Evolutionary conservation across 2,888 invertebrate genomes (phyloP).

Genomic region (Thalpophila matura): DNA sequence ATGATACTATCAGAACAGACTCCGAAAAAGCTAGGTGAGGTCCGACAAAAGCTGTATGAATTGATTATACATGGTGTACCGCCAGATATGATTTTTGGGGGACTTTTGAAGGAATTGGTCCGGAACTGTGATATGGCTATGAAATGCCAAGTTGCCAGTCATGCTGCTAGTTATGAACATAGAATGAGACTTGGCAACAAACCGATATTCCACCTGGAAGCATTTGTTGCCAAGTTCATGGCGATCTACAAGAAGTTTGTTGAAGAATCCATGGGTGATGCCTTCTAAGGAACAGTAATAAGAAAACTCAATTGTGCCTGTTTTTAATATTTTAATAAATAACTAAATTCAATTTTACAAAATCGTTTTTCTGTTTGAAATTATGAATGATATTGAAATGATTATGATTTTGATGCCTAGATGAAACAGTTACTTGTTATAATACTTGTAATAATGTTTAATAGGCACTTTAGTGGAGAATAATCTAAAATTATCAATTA

Average conservation of each 20-base stretch:
- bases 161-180: constrained; percentile 98
- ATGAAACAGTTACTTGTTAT: constrained; percentile 25
- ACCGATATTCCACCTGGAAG: constrained; percentile 98
- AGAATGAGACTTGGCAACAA: constrained; percentile 98
- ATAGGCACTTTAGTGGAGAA: constrained; percentile 81
- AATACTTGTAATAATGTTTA: constrained; percentile 81
- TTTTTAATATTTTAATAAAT: constrained; percentile 53
- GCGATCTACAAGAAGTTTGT: constrained; percentile 97
- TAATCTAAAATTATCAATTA: constrained; percentile 85
- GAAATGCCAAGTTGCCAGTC: constrained; percentile 95
- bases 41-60: constrained; percentile 97
- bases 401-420: not conserved
- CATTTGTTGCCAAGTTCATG: constrained; percentile 99
- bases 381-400: not conserved
- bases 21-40: constrained; percentile 95
- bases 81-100: constrained; percentile 97
- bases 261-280: constrained; percentile 92
- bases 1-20: constrained; percentile 97
- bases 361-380: constrained; percentile 48
- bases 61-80: constrained; percentile 98
- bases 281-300: constrained; percentile 75
- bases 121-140: constrained; percentile 97
- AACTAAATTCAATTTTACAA: constrained; percentile 27
- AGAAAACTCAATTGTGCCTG: constrained; percentile 41
- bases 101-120: constrained; percentile 95